Evolutionary conservation across 2,113 vertebrate species (phyloP).

Genomic region (Austrofundulus limnaeus): DNA sequence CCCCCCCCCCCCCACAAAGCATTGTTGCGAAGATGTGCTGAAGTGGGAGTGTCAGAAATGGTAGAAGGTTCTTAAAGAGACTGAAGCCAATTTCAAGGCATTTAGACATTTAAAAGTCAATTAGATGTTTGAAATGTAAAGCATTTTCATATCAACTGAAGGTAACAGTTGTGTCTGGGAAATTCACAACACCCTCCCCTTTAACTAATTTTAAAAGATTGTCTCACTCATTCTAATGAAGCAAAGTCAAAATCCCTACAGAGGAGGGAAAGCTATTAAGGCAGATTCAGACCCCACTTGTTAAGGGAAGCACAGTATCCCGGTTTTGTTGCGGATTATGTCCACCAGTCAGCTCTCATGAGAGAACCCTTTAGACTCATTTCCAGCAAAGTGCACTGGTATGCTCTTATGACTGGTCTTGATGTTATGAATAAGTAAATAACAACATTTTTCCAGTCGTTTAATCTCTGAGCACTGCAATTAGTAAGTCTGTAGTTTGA

Average conservation of each 20-base stretch:
- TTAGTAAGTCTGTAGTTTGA: slow-evolving; percentile 80
- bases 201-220: slow-evolving; percentile 20
- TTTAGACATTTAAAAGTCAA: too few species aligned
- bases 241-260: slow-evolving; percentile 35
- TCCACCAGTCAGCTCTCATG: slow-evolving; percentile 54
- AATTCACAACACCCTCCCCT: too few species aligned
- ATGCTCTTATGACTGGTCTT: slow-evolving; percentile 51
- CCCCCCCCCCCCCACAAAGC: too few species aligned
- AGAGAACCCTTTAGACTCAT: slow-evolving; percentile 50
- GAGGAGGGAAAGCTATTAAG: slow-evolving; percentile 48
- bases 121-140: too few species aligned
- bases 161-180: too few species aligned
- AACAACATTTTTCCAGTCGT: slow-evolving; percentile 76
- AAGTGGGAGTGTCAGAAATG: too few species aligned
- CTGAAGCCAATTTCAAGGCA: too few species aligned
- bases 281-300: slow-evolving; percentile 52
- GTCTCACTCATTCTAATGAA: slow-evolving; percentile 37
- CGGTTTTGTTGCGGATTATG: slow-evolving; percentile 55
- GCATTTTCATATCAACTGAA: too few species aligned
- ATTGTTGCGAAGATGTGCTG: too few species aligned
- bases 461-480: slow-evolving; percentile 79
- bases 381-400: slow-evolving; percentile 54
- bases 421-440: slow-evolving; percentile 78
- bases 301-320: slow-evolving; percentile 49
- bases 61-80: too few species aligned